phyloP scores from a whole-genome alignment of 2,113 vertebrate species.

The Calypte anna region DNA sequence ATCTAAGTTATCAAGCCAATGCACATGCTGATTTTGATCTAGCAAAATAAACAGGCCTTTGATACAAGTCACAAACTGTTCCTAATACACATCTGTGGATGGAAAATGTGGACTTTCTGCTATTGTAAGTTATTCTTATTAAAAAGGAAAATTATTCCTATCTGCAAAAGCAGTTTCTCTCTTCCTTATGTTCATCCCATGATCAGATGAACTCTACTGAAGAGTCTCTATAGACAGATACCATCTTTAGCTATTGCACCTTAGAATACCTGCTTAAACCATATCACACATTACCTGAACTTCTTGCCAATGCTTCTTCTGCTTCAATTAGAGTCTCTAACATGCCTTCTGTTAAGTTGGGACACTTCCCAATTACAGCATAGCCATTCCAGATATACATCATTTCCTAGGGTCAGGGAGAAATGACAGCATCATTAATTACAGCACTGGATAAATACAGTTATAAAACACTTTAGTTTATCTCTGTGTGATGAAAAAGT shows the following conservation, averaged over 20 bases:
- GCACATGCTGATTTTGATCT: neutral
- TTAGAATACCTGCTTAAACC: neutral
- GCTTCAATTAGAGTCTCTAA: constrained; percentile 88
- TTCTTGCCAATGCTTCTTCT: constrained; percentile 82
- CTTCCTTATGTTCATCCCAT: neutral
- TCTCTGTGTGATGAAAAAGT: neutral
- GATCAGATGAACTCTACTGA: constrained; percentile 17
- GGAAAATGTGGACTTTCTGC: neutral
- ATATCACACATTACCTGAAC: constrained; percentile 80
- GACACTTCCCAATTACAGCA: constrained; percentile 94
- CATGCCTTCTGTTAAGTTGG: constrained; percentile 91
- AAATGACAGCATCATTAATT: constrained; percentile 25
- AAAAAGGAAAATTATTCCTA: neutral
- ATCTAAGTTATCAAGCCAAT: neutral
- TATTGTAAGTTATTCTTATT: neutral
- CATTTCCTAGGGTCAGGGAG: constrained; percentile 86
- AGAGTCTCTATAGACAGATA: neutral
- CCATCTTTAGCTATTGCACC: neutral
- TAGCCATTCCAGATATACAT: constrained; percentile 99
- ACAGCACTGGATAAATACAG: neutral
- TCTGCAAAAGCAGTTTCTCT: neutral
- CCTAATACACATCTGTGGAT: neutral
- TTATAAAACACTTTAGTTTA: neutral
- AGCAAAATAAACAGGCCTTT: constrained; percentile 3
- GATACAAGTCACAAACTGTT: neutral